Conservation (phyloP, 2,113 vertebrate species). For the Carassius auratus region DNA sequence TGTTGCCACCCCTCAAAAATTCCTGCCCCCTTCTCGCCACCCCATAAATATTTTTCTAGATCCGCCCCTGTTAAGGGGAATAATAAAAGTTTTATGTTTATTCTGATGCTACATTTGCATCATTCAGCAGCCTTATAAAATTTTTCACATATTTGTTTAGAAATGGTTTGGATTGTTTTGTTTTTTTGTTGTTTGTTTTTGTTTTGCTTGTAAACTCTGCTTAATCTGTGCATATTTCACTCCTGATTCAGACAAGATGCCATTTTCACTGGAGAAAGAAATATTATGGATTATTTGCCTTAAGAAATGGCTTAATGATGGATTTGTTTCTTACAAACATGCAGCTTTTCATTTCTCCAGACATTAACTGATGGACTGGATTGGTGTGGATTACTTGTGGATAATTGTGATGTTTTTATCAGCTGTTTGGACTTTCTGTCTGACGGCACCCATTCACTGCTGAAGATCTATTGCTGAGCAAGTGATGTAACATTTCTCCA, state of each 20-base stretch:
- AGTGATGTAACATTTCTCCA: background rate
- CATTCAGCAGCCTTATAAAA: background rate
- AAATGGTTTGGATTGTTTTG: too few species aligned
- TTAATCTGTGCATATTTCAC: too few species aligned
- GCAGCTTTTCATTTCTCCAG: background rate
- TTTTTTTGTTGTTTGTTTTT: too few species aligned
- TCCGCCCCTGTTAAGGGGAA: too few species aligned
- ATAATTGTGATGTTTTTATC: background rate
- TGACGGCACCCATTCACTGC: background rate
- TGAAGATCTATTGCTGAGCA: background rate
- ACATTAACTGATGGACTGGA: background rate
- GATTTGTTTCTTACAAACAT: background rate
- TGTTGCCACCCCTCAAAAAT: too few species aligned
- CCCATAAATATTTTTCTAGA: too few species aligned
- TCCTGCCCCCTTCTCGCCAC: too few species aligned
- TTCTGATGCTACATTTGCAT: background rate
- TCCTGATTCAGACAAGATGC: background rate
- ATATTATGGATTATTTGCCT: background rate
- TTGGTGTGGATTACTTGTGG: background rate
- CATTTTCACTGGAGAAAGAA: background rate
- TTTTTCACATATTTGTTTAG: too few species aligned
- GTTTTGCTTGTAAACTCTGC: too few species aligned
- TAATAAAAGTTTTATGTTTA: too few species aligned
- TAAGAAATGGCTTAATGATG: background rate
- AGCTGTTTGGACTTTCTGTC: background rate